phyloP scores from a whole-genome alignment of 1,140 invertebrate species.

The Leptonema lineaticorne region DNA sequence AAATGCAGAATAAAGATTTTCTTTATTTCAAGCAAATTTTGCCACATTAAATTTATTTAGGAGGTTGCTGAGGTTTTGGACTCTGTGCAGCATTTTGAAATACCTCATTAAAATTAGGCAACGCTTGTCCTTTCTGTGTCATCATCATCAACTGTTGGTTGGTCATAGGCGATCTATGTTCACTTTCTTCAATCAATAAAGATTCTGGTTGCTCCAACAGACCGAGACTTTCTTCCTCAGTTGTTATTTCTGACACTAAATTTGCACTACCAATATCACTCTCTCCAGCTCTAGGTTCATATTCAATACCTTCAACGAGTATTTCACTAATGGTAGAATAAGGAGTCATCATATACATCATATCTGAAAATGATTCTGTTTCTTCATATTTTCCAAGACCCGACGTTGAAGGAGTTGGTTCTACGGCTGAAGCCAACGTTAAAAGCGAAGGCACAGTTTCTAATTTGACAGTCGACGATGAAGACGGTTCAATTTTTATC shows the following conservation, averaged over 20 bases:
- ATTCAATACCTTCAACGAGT: background rate
- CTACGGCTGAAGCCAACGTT: background rate
- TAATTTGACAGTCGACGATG: slow-evolving; percentile 9
- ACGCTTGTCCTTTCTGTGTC: slow-evolving; percentile 29
- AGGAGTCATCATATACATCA: slow-evolving; percentile 24
- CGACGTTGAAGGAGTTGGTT: slow-evolving; percentile 3
- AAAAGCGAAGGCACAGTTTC: slow-evolving; percentile 7
- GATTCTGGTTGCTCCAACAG: slow-evolving; percentile 38
- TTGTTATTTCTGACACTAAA: slow-evolving; percentile 47
- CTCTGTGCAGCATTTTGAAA: slow-evolving; percentile 53
- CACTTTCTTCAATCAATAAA: slow-evolving; percentile 43
- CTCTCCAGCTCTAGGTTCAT: slow-evolving; percentile 38
- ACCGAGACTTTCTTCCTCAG: slow-evolving; percentile 46
- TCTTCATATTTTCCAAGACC: background rate
- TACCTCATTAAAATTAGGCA: slow-evolving; percentile 54
- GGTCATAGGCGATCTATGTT: slow-evolving; percentile 15
- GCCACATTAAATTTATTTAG: slow-evolving; percentile 26
- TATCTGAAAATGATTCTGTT: background rate
- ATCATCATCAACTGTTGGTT: slow-evolving; percentile 33
- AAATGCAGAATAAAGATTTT: no score
- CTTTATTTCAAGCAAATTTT: background rate
- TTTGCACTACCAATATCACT: slow-evolving; percentile 43
- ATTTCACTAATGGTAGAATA: slow-evolving; percentile 18
- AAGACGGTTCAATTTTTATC: slow-evolving; percentile 18
- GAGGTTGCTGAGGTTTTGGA: slow-evolving; percentile 53